Evolutionary conservation across 2,797 vertebrate genomes (phyloP).

Genomic region (Myripristis jacobus): DNA sequence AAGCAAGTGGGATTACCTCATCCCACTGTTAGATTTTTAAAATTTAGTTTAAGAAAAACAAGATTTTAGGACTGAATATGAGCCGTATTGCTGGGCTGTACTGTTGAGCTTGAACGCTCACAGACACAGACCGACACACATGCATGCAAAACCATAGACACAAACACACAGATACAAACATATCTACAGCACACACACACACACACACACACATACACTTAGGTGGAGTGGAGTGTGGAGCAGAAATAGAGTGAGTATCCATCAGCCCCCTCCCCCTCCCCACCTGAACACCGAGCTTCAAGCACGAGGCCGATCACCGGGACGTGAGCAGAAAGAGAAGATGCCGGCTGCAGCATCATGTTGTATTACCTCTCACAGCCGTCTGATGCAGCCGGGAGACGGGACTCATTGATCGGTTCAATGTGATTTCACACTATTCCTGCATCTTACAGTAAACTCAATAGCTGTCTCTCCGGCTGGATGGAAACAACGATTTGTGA

Average conservation of each 20-base stretch:
- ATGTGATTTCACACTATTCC: neutral
- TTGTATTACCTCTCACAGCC: constrained; percentile 28
- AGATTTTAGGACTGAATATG: no score
- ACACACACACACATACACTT: constrained; percentile 1
- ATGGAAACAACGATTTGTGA: constrained; percentile 1
- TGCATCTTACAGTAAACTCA: neutral
- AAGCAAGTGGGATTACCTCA: no score
- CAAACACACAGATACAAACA: neutral
- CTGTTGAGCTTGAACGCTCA: constrained; percentile 16
- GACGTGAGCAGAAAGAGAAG: constrained; percentile 60
- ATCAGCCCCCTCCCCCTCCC: constrained; percentile 37
- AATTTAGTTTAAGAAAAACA: no score
- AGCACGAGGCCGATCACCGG: constrained; percentile 20
- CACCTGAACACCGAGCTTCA: constrained; percentile 27
- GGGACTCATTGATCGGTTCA: neutral
- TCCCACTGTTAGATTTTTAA: no score
- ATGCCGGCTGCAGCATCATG: constrained; percentile 12
- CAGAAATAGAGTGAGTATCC: constrained; percentile 40
- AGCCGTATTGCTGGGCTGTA: constrained; percentile 1
- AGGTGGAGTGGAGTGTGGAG: constrained; percentile 27
- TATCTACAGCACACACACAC: neutral
- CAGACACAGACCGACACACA: constrained; percentile 34
- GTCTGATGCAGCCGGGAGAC: constrained; percentile 6
- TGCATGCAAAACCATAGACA: constrained; percentile 25
- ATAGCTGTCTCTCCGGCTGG: neutral